Base-by-base conservation (phyloP, 2,797 vertebrate genomes). In the Vireo griseus region DNA sequence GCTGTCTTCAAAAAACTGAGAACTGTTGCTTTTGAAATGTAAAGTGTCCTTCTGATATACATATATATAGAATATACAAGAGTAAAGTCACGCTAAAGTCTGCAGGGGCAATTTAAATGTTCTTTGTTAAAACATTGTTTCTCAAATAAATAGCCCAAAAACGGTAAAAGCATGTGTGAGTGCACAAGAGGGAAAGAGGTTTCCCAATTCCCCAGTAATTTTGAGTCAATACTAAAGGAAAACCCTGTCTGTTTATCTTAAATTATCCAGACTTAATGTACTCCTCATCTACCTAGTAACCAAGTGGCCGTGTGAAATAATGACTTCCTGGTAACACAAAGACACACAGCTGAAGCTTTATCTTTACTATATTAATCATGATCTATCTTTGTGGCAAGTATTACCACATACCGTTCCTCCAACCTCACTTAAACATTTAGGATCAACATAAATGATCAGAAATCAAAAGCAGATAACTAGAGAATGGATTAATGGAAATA, bases 21-120 rank as follows among this genome's bases (percentile, higher is more conserved):
- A 89, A 80, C 45, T 50, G n/a, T 47, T 87, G 88, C 88, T 93
- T 94, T 97, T 95, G 93, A 95, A 96, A 95, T 79, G 77, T 93
- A 90, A 95, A 96, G 61, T 67, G 45, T 85, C 67, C 51, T 72
- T 86, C 80, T 92, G 77, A 92, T 89, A 90, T 83, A 63, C 81
- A 88, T 92, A 68, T 86, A 90, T 47, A 85, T 78, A 72, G 69
- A 75, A 31, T 71, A 92, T 16, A 86, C 44, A 87, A 76, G 58
- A 93, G 31, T 87, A 76, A 93, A 95, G 74, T 59, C 35, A 71
- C 21, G 7, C 40, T 85, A 20, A 69, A 88, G n/a, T 85, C 86
- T 92, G 45, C 22, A 80, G 71, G 62, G n/a, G 40, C 35, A 71
- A 74, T 91, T 93, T 87, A 79, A 91, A 77, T 65, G 22, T 79